These are phyloP conservation scores for Oryzias melastigma DNA, from an alignment of 2,113 vertebrate species.

Conservation along the genomic window DNA sequence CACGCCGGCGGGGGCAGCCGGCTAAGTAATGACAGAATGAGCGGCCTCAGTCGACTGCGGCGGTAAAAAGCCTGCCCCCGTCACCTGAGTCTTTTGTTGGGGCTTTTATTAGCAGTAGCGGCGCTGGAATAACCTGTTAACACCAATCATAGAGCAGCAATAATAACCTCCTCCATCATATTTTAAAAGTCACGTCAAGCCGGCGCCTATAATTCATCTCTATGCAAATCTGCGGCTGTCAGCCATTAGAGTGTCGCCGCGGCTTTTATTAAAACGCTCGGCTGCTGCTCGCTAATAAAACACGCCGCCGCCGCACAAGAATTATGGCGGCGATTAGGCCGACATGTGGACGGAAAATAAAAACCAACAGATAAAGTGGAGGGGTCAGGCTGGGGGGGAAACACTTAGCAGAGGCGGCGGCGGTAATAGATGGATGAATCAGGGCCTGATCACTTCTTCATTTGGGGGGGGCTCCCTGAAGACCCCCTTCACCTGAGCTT, in stretches of 20 bases:
- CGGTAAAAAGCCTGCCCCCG: conserved; percentile 64
- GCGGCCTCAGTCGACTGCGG: conserved; percentile 67
- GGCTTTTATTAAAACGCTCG: conserved; percentile 88
- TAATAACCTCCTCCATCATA: conserved; percentile 95
- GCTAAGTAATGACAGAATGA: conserved; percentile 75
- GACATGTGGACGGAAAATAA: conserved; percentile 97
- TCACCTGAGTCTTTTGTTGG: conserved; percentile 70
- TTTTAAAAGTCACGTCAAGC: conserved; percentile 94
- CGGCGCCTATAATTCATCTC: conserved; percentile 87
- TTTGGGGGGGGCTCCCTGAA: conserved; percentile 44
- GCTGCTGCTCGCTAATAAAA: conserved; percentile 88
- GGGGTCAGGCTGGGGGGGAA: conserved; percentile 87
- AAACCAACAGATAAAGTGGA: conserved; percentile 93
- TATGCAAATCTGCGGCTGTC: conserved; percentile 93
- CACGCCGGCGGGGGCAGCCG: background rate
- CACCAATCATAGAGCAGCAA: conserved; percentile 79
- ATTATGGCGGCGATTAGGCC: conserved; percentile 95
- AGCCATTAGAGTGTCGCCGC: conserved; percentile 89
- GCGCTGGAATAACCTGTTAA: conserved; percentile 81
- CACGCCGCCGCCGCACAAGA: conserved; percentile 89
- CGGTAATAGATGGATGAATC: conserved; percentile 65
- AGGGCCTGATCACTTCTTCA: conserved; percentile 67
- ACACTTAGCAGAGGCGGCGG: conserved; percentile 91
- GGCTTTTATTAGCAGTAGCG: conserved; percentile 79
- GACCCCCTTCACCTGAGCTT: background rate